phyloP scores from a whole-genome alignment of 2,113 vertebrate species.

The Vanacampus margaritifer region DNA sequence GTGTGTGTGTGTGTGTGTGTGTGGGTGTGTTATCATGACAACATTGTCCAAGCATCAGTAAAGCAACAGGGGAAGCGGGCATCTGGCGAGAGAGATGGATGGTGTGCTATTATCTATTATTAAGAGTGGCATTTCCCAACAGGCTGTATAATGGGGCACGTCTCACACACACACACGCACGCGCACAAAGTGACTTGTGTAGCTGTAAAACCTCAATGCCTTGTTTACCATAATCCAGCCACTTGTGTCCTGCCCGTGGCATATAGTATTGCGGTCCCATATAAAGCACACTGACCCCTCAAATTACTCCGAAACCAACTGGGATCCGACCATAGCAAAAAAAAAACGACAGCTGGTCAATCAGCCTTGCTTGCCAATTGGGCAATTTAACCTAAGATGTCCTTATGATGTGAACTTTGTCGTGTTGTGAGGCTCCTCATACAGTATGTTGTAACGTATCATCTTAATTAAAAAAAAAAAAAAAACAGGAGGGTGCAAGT shows the following conservation, averaged over 20 bases:
- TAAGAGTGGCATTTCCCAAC: not conserved
- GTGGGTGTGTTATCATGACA: not conserved
- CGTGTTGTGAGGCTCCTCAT: too few relatives aligned
- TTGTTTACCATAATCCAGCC: not conserved
- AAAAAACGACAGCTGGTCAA: too few relatives aligned
- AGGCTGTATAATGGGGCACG: not conserved
- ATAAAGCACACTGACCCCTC: too few relatives aligned
- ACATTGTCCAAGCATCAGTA: not conserved
- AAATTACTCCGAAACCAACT: too few relatives aligned
- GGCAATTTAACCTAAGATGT: too few relatives aligned
- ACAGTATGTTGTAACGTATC: too few relatives aligned
- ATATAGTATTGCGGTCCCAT: not conserved
- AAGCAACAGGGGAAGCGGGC: not conserved
- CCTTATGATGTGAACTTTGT: too few relatives aligned
- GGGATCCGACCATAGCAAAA: too few relatives aligned
- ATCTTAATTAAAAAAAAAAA: too few relatives aligned
- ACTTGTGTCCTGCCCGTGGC: not conserved
- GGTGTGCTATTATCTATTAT: slow-evolving; percentile 3
- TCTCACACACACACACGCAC: not conserved
- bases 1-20: not conserved
- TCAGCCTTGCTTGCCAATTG: too few relatives aligned
- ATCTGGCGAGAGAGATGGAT: not conserved
- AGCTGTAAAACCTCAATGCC: not conserved
- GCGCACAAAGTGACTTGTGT: slow-evolving; percentile 2
- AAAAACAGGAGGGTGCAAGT: too few relatives aligned